phyloP scores from a whole-genome alignment of 2,888 invertebrate genomes.

The Plemyria rubiginata region DNA sequence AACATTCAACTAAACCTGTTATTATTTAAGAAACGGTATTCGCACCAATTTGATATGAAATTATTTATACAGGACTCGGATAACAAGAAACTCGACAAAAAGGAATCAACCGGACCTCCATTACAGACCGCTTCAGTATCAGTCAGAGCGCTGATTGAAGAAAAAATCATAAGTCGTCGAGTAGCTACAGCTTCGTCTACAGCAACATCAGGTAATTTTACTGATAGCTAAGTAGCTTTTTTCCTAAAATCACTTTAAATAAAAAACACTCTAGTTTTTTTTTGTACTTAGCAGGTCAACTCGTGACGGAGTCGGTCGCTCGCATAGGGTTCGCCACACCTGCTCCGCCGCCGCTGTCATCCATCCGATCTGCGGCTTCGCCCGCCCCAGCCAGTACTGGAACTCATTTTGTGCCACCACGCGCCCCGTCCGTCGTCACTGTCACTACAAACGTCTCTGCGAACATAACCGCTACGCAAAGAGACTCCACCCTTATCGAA shows the following conservation, averaged over 20 bases:
- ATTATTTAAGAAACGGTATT: background rate
- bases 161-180: conserved; percentile 96
- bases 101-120: conserved; percentile 92
- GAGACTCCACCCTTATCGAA: conserved; percentile 92
- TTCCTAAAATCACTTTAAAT: background rate
- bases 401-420: conserved; percentile 76
- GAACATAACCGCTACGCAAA: conserved; percentile 71
- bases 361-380: conserved; percentile 66
- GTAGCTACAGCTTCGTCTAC: conserved; percentile 77
- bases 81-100: conserved; percentile 93
- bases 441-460: conserved; percentile 63
- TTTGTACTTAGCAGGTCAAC: conserved; percentile 53
- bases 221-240: background rate
- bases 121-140: conserved; percentile 96
- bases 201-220: conserved; percentile 51
- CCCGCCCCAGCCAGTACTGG: conserved; percentile 77
- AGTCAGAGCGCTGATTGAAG: conserved; percentile 95
- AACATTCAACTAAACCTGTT: background rate
- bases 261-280: background rate
- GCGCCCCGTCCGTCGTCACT: conserved; percentile 70
- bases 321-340: conserved; percentile 67
- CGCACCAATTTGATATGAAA: conserved; percentile 14
- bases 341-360: conserved; percentile 75
- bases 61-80: conserved; percentile 87
- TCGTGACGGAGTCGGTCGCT: conserved; percentile 55